A percentile compares a stretch with the other conserved stretches of the same genome.
Evolutionary conservation across 2,113 vertebrate species (phyloP).

Genomic region (Bucco capensis): DNA sequence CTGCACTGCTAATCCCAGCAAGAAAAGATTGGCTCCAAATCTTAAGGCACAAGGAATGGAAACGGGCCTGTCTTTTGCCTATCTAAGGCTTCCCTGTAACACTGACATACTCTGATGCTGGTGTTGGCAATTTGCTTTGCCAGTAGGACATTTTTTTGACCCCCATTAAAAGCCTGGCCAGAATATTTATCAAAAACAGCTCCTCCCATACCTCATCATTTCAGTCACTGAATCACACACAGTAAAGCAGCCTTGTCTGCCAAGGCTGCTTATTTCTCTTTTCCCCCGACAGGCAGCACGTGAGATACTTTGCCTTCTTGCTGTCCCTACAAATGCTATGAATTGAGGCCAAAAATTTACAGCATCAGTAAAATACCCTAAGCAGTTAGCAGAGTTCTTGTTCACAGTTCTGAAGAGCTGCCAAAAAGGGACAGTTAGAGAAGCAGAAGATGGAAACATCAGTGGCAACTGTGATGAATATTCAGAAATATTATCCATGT

Average conservation of each 20-base stretch:
- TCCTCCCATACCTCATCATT: background rate
- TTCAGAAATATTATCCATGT: background rate
- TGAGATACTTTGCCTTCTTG: background rate
- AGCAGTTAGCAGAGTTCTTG: background rate
- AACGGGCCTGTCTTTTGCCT: background rate
- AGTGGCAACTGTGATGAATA: background rate
- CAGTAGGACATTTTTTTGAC: background rate
- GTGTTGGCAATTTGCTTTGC: background rate
- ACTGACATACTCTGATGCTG: fast-evolving
- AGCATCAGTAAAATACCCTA: background rate
- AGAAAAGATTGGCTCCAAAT: background rate
- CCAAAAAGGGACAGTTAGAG: background rate
- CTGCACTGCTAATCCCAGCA: background rate
- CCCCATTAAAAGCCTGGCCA: background rate
- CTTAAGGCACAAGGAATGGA: background rate
- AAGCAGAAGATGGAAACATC: background rate
- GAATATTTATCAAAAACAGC: background rate
- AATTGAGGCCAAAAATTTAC: background rate
- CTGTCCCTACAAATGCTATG: background rate
- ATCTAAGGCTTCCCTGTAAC: background rate
- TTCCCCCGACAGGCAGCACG: background rate
- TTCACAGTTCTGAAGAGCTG: background rate
- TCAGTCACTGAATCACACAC: background rate
- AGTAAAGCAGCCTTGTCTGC: background rate
- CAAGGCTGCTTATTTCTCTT: background rate